phyloP scores from a whole-genome alignment of 2,888 invertebrate genomes.

The Melinaea menophilus region DNA sequence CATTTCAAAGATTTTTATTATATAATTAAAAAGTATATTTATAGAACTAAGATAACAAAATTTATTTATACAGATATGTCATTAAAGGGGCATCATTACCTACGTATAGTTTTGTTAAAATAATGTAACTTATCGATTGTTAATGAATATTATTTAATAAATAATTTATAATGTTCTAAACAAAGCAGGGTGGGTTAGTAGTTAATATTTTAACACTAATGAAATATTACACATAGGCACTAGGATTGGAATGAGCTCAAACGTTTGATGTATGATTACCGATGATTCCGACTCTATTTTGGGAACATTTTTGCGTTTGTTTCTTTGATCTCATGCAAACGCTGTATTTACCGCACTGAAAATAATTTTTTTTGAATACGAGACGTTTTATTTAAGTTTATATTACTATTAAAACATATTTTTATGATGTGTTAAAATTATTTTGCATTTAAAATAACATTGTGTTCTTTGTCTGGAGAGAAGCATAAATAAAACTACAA shows the following conservation, averaged over 20 bases:
- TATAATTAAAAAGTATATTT: too few species aligned
- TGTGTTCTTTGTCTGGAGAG: neutral
- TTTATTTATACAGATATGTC: too few species aligned
- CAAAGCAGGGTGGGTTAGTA: too few species aligned
- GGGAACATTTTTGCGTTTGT: conserved; percentile 25
- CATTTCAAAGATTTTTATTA: too few species aligned
- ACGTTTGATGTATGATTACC: conserved; percentile 26
- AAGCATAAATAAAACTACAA: neutral
- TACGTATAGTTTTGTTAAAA: too few species aligned
- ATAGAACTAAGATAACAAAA: too few species aligned
- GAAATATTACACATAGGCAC: conserved; percentile 15
- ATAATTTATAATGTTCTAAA: too few species aligned
- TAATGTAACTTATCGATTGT: too few species aligned
- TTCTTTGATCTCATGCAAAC: conserved; percentile 27
- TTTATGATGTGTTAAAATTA: conserved; percentile 1
- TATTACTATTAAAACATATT: conserved; percentile 1
- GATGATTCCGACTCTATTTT: conserved; percentile 27
- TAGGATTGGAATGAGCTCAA: conserved; percentile 16
- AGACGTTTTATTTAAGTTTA: conserved; percentile 7
- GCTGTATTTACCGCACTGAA: conserved; percentile 14
- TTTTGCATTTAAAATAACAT: neutral
- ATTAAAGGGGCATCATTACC: too few species aligned
- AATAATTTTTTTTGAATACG: conserved; percentile 17
- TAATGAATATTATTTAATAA: too few species aligned
- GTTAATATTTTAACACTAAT: conserved; percentile 2